Evolutionary conservation across 2,888 invertebrate genomes (phyloP).

Genomic region (Octonoba sinensis): DNA sequence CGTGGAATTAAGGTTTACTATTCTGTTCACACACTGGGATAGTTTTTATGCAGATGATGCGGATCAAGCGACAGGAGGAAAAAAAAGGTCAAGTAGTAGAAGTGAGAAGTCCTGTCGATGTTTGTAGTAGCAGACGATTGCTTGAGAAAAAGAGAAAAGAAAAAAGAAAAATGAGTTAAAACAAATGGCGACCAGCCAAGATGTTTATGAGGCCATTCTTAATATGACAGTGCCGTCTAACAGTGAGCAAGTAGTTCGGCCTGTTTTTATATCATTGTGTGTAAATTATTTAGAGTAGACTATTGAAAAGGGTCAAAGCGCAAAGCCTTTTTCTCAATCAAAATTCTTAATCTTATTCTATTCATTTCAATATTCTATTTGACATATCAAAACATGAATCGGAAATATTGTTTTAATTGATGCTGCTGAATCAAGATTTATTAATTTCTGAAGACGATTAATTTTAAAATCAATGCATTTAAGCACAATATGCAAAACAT

Average conservation of each 20-base stretch:
- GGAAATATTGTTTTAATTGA: too few relatives aligned
- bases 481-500: too few relatives aligned
- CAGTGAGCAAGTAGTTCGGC: slow-evolving; percentile 7
- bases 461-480: too few relatives aligned
- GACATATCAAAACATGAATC: too few relatives aligned
- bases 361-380: too few relatives aligned
- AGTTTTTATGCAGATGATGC: too few relatives aligned
- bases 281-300: slow-evolving; percentile 17
- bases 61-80: background rate
- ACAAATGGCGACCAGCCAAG: background rate
- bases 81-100: background rate
- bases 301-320: slow-evolving; percentile 1
- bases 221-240: background rate
- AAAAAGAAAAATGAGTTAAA: background rate
- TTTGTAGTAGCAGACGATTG: background rate
- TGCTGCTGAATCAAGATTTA: too few relatives aligned
- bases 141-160: background rate
- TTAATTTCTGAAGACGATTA: too few relatives aligned
- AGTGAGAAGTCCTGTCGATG: background rate
- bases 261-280: slow-evolving; percentile 30
- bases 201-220: slow-evolving; percentile 5
- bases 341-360: too few relatives aligned
- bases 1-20: too few relatives aligned
- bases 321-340: background rate
- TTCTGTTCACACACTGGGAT: too few relatives aligned